phyloP scores from a whole-genome alignment of 2,113 vertebrate species.

The Astatotilapia flaviijosephi region DNA sequence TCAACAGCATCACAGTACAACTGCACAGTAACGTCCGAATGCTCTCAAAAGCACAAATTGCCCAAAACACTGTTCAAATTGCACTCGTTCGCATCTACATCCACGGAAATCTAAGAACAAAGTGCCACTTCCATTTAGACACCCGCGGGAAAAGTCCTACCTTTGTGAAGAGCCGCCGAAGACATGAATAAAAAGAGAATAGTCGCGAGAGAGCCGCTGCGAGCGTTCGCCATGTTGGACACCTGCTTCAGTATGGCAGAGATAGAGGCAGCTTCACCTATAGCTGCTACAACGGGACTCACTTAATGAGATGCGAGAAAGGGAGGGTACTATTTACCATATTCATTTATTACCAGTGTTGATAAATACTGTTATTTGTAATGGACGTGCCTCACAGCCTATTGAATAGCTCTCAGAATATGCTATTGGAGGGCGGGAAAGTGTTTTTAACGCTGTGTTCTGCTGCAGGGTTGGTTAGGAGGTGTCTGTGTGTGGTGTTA shows the following conservation, averaged over 20 bases:
- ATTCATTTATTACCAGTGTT: background rate
- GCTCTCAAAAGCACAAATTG: background rate
- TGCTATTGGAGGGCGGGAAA: background rate
- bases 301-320: slow-evolving; percentile 71
- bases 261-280: slow-evolving; percentile 70
- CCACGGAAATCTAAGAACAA: background rate
- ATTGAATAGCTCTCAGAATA: background rate
- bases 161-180: slow-evolving; percentile 79
- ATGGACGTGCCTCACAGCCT: background rate
- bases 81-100: background rate
- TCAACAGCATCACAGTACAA: background rate
- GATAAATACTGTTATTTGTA: background rate
- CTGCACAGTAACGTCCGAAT: background rate
- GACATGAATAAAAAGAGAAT: slow-evolving; percentile 76
- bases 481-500: background rate
- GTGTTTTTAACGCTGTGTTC: background rate
- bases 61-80: background rate
- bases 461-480: background rate
- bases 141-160: slow-evolving; percentile 64
- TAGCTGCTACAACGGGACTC: slow-evolving; percentile 60
- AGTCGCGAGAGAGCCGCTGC: slow-evolving; percentile 76
- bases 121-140: background rate
- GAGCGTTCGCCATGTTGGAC: slow-evolving; percentile 89
- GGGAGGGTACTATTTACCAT: slow-evolving; percentile 47
- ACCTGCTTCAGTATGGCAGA: slow-evolving; percentile 88